Percentiles rank a stretch among this genome's conserved stretches.
phyloP scores from a whole-genome alignment of 2,113 vertebrate genomes.

The Nothoprocta pentlandii region DNA sequence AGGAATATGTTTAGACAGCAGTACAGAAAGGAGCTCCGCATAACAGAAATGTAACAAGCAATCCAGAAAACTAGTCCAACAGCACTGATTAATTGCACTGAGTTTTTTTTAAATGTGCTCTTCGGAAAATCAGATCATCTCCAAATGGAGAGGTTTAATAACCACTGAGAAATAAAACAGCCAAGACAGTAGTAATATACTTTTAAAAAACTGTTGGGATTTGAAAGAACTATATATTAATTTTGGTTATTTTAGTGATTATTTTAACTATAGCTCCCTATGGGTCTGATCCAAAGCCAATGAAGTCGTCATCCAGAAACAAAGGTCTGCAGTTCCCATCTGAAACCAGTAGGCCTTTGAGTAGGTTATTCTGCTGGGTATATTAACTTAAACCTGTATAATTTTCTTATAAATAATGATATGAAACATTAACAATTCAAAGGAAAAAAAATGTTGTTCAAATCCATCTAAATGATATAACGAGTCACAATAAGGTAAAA shows the following conservation, averaged over 20 bases:
- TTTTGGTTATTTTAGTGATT: conserved; percentile 39
- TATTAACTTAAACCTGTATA: not conserved
- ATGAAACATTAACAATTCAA: not conserved
- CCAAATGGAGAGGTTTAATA: conserved; percentile 40
- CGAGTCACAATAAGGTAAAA: not conserved
- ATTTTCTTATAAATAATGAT: not conserved
- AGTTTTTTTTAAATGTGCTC: conserved; percentile 14
- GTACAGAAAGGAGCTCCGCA: not conserved
- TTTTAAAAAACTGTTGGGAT: conserved; percentile 37
- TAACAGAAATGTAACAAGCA: not conserved
- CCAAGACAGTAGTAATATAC: conserved; percentile 61
- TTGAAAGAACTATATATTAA: conserved; percentile 48
- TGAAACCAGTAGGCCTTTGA: not conserved
- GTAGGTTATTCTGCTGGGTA: not conserved
- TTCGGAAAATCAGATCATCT: conserved; percentile 47
- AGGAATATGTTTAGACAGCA: conserved; percentile 18
- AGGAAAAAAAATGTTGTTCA: not conserved
- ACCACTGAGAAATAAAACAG: not conserved
- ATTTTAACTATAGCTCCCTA: conserved; percentile 23
- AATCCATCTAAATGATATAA: not conserved
- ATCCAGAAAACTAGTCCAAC: conserved; percentile 20
- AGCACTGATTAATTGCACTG: not conserved
- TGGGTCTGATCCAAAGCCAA: not conserved
- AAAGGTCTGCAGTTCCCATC: not conserved
- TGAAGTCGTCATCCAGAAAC: not conserved